Evolutionary conservation across 2,113 vertebrate genomes (phyloP).

Genomic region (Rhinopomastus cyanomelas): DNA sequence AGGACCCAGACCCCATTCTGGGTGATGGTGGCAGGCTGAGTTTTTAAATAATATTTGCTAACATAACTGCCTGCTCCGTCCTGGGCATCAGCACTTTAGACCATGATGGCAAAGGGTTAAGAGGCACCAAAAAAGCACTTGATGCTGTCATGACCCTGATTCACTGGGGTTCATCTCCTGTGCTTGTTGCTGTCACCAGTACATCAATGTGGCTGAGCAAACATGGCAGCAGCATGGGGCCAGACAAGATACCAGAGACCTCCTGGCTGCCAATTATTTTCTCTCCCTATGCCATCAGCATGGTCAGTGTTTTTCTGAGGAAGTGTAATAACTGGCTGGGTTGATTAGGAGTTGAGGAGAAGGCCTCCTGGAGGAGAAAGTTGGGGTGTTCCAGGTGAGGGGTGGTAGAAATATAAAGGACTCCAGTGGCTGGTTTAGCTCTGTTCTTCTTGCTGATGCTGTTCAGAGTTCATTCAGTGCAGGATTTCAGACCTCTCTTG

Average conservation of each 20-base stretch:
- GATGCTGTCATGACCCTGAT: fast-evolving
- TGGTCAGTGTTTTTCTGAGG: not conserved
- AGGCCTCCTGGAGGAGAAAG: not conserved
- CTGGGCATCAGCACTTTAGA: not conserved
- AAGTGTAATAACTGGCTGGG: not conserved
- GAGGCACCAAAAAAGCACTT: fast-evolving
- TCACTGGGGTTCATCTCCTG: fast-evolving
- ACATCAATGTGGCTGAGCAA: not conserved
- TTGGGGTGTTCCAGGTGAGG: not conserved
- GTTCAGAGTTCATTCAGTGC: not conserved
- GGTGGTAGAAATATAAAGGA: not conserved
- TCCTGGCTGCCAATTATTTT: not conserved
- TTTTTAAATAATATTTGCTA: not conserved
- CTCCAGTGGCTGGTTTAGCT: fast-evolving
- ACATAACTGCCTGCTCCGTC: not conserved
- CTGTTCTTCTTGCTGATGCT: not conserved
- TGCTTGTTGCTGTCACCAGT: fast-evolving
- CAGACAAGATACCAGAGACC: not conserved
- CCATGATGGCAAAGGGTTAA: not conserved
- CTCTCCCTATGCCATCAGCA: not conserved
- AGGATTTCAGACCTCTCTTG: not conserved
- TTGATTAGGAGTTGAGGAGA: not conserved
- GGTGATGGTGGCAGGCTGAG: not conserved
- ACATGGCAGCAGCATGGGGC: not conserved
- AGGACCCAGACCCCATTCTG: not conserved